Base-by-base conservation (phyloP, 2,888 invertebrate species). In the Dynastes tityus region DNA sequence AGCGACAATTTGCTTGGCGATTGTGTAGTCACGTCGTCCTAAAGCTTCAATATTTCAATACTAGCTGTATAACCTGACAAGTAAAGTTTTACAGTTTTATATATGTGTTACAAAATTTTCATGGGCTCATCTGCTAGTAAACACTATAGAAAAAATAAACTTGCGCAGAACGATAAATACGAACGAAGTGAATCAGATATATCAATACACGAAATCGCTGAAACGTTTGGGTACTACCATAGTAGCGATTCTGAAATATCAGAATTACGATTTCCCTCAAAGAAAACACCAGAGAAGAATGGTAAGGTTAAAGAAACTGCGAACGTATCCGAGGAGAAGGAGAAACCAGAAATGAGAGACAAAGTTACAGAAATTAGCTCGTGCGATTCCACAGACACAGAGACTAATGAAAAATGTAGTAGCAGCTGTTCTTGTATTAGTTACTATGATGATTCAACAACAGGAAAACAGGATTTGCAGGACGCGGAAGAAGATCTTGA, bases 161-260 rank as follows among this genome's bases (percentile, higher is more conserved):
- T 45, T 11, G 8, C 45, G 45, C 45, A 45, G 11, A 45, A 8
- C 8, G 11, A 11, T 11, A 45, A 45, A 45, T 11, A 45, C 11
- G 45, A 45, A 11, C 45, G 45, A 45, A 45, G 45, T 11, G 45
- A 8, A 8, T 45, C 45, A 32, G 63, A 75, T 9, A 27, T 45
- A 49, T 75, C 63, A 27, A 27, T 77, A 13, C 40, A 51, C 51
- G 53, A 65, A 70, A 63, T 73, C 37, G 76, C 53, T 0, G 76
- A 79, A 4, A 73, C 63, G 49, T 71, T 79, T 37, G 79, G 79
- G 16, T 78, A 63, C 45, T 80, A 78, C 61, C 78, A 80, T 55
- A 80, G 80, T 58, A 80, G 76, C 58, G 80, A 80, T 73, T 71
- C 80, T 32, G 80, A 80, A 40, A 71, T 80, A 70, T 78, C 80